Conservation (phyloP, 92 coral and sea anemone genomes). For the Heliopora coerulea region DNA sequence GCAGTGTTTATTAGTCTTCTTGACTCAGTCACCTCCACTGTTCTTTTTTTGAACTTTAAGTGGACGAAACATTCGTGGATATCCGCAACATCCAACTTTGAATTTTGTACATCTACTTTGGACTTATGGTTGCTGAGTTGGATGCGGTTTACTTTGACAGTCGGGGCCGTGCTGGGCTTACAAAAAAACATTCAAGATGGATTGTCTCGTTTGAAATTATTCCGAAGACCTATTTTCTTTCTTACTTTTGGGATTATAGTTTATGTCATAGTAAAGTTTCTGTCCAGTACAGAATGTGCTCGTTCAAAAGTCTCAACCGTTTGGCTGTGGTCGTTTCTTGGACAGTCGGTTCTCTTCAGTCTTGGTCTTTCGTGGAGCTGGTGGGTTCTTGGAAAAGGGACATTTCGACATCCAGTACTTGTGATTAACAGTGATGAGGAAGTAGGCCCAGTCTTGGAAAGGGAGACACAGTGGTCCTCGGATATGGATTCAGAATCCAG, state of each 20-base stretch:
- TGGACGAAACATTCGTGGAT: constrained; percentile 16
- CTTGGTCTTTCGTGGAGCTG: constrained; percentile 55
- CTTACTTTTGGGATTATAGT: constrained; percentile 54
- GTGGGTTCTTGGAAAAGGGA: constrained; percentile 59
- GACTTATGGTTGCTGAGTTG: constrained; percentile 79
- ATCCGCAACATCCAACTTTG: constrained; percentile 35
- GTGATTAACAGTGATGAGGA: constrained; percentile 66
- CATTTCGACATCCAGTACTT: constrained; percentile 13
- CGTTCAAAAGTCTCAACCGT: constrained; percentile 44
- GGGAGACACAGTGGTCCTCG: constrained; percentile 53
- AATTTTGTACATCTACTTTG: constrained; percentile 71
- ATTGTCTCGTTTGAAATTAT: constrained; percentile 63
- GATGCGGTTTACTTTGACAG: constrained; percentile 52
- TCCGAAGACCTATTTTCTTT: constrained; percentile 59
- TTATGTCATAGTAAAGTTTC: constrained; percentile 68
- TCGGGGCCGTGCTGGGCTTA: constrained; percentile 70
- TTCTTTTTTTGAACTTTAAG: constrained; percentile 15
- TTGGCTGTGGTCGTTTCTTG: constrained; percentile 75
- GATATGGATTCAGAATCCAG: constrained; percentile 19
- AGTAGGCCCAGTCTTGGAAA: constrained; percentile 68
- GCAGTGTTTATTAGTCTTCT: background rate
- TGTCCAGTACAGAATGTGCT: constrained; percentile 78
- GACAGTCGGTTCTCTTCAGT: constrained; percentile 59
- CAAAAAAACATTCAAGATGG: constrained; percentile 45
- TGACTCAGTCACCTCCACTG: constrained; percentile 6